Percentiles rank a stretch among this genome's conserved stretches.
Conservation (phyloP, 2,888 invertebrate genomes). For the Drosophila incognita region DNA sequence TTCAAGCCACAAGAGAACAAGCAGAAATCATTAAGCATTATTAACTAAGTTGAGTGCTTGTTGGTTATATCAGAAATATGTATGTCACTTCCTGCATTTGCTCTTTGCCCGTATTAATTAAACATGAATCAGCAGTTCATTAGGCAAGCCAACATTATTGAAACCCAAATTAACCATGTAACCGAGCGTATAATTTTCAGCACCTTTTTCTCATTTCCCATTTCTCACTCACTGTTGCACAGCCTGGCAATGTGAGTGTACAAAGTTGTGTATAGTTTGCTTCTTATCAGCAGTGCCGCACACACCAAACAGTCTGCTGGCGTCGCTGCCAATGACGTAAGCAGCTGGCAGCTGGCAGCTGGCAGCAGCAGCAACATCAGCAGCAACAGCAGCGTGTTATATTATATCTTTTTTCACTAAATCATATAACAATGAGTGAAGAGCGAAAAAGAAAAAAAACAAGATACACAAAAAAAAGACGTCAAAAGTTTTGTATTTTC, state of each 20-base stretch:
- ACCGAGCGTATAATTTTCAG: not conserved
- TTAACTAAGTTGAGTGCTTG: not conserved
- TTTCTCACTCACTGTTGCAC: conserved; percentile 2
- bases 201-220: not conserved
- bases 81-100: not conserved
- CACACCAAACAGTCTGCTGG: conserved; percentile 36
- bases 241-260: conserved; percentile 39
- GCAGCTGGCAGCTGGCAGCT: conserved; percentile 36
- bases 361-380: conserved; percentile 18
- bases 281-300: conserved; percentile 61
- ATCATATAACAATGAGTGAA: conserved; percentile 28
- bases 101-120: not conserved
- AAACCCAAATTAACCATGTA: conserved; percentile 12
- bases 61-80: not conserved
- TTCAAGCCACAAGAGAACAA: not conserved
- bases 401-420: conserved; percentile 68
- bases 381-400: conserved; percentile 34
- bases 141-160: conserved; percentile 12
- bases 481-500: conserved; percentile 48
- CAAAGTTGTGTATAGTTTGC: conserved; percentile 54
- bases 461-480: conserved; percentile 27
- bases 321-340: conserved; percentile 61
- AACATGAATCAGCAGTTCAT: conserved; percentile 4
- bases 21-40: not conserved
- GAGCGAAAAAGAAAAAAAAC: conserved; percentile 26